These are phyloP conservation scores for Alentia gelatinosa DNA, from an alignment of 2,888 invertebrate genomes.

Conservation along the genomic window DNA sequence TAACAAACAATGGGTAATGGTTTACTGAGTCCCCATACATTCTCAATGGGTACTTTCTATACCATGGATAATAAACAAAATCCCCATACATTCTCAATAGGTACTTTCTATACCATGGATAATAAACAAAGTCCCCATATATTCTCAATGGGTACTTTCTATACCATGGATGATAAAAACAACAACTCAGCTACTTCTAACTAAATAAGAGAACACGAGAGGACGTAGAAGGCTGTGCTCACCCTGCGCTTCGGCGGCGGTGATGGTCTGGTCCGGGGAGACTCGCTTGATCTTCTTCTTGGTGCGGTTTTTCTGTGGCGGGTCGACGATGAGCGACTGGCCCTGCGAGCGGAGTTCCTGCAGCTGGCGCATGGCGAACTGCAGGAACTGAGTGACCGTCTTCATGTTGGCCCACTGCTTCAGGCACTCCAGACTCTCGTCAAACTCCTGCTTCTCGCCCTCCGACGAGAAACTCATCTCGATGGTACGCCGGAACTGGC, in stretches of 20 bases:
- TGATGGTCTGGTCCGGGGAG: not conserved
- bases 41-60: too few species aligned
- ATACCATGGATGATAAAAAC: too few species aligned
- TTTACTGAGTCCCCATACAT: too few species aligned
- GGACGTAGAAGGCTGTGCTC: not conserved
- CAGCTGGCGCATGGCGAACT: constrained; percentile 25
- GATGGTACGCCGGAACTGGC: constrained; percentile 42
- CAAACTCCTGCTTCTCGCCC: constrained; percentile 48
- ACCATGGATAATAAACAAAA: too few species aligned
- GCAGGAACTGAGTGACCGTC: constrained; percentile 48
- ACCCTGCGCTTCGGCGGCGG: not conserved
- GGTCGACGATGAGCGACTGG: constrained; percentile 31
- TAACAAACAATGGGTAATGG: too few species aligned
- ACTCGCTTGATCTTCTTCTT: constrained; percentile 33
- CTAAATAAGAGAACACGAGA: too few species aligned
- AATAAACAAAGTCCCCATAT: too few species aligned
- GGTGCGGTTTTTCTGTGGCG: not conserved
- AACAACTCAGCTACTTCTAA: too few species aligned
- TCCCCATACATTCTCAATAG: too few species aligned
- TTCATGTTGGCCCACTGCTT: constrained; percentile 51
- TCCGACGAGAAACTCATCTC: constrained; percentile 48
- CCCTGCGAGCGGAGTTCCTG: constrained; percentile 40
- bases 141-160: too few species aligned
- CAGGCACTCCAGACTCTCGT: constrained; percentile 48
- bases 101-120: too few species aligned